Conservation (phyloP, 2,888 invertebrate species). For the Hypolimnas misippus region DNA sequence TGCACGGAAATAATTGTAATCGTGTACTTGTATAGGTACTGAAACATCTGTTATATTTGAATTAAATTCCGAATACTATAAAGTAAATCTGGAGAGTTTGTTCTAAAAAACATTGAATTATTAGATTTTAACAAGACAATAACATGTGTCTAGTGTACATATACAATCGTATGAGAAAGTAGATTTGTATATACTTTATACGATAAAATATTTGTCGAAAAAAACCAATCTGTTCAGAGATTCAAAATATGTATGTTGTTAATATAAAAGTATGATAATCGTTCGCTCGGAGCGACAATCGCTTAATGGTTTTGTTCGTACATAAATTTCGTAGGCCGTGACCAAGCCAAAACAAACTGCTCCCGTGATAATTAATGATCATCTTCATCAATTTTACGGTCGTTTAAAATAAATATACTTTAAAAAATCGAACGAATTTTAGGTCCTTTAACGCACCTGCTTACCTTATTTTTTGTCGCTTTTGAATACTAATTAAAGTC, state of each 20-base stretch:
- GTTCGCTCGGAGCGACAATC: constrained; percentile 72
- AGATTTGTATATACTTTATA: neutral
- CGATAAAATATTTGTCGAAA: constrained; percentile 15
- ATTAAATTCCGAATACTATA: neutral
- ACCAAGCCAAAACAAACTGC: constrained; percentile 79
- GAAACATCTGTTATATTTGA: neutral
- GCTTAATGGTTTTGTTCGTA: constrained; percentile 76
- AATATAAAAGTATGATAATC: too few species aligned
- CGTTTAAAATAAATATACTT: constrained; percentile 68
- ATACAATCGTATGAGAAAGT: neutral
- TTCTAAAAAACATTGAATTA: too few species aligned
- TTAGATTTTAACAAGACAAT: too few species aligned
- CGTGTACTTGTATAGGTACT: neutral
- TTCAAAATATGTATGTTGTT: constrained; percentile 15
- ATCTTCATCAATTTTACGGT: constrained; percentile 78
- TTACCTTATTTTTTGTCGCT: constrained; percentile 34
- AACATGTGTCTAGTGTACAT: neutral
- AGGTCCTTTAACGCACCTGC: constrained; percentile 65
- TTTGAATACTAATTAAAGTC: constrained; percentile 36
- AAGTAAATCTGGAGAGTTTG: neutral
- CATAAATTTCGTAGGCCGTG: constrained; percentile 75
- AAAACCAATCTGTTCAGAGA: neutral
- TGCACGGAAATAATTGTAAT: neutral
- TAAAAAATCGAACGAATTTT: constrained; percentile 47
- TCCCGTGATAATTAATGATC: constrained; percentile 76